phyloP scores from a whole-genome alignment of 2,113 vertebrate species.

The Paralichthys olivaceus region DNA sequence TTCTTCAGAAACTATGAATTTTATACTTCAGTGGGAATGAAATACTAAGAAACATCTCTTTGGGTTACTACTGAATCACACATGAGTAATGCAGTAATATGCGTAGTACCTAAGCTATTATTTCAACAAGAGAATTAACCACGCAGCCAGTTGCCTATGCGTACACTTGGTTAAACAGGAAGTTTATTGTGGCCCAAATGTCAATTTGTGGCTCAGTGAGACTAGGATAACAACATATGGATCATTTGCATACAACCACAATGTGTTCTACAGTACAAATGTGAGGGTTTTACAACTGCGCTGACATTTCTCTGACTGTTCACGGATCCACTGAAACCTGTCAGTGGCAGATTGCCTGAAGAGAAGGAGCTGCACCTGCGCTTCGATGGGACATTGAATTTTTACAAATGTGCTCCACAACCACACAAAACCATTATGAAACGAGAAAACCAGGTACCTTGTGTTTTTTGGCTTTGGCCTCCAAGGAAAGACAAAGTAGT shows the following conservation, averaged over 20 bases:
- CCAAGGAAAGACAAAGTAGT: slow-evolving; percentile 8
- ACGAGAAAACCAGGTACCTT: slow-evolving; percentile 43
- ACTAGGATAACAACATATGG: not conserved
- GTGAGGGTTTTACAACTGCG: not conserved
- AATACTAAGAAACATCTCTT: not conserved
- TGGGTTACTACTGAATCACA: no score
- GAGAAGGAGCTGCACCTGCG: not conserved
- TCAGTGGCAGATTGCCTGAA: not conserved
- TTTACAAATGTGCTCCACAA: slow-evolving; percentile 34
- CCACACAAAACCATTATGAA: slow-evolving; percentile 35
- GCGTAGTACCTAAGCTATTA: no score
- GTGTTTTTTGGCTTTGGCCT: slow-evolving; percentile 5
- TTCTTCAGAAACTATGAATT: not conserved
- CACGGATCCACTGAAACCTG: slow-evolving; percentile 13
- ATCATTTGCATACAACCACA: not conserved
- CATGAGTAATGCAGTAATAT: no score
- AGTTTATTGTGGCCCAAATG: not conserved
- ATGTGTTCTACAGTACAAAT: not conserved
- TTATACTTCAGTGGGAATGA: not conserved
- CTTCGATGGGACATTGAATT: slow-evolving; percentile 42
- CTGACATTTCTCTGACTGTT: not conserved
- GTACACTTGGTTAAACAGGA: no score
- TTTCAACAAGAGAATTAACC: no score
- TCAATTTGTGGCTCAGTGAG: not conserved
- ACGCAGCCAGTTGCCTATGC: no score